Percentiles rank a stretch among this genome's conserved stretches.
phyloP scores from a whole-genome alignment of 64 coral and sea anemone genomes.

The Catalaphyllia jardinei region DNA sequence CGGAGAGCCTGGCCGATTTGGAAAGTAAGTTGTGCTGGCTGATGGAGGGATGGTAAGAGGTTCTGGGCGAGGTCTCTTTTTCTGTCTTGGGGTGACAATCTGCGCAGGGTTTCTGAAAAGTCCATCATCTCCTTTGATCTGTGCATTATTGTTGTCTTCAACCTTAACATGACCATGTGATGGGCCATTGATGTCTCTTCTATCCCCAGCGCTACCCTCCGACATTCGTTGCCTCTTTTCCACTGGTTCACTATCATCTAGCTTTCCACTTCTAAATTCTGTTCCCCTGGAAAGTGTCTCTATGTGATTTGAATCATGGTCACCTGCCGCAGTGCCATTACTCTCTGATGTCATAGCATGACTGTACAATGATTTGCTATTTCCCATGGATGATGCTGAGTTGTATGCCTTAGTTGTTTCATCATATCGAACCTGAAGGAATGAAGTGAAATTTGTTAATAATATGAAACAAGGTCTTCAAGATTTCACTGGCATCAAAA shows the following conservation, averaged over 20 bases:
- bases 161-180: conserved; percentile 61
- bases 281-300: conserved; percentile 1
- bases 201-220: not conserved
- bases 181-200: not conserved
- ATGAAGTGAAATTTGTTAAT: not conserved
- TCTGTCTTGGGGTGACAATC: conserved; percentile 81
- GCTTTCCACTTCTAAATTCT: conserved; percentile 8
- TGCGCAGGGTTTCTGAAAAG: conserved; percentile 90
- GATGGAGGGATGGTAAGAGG: conserved; percentile 88
- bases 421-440: conserved; percentile 79
- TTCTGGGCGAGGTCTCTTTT: conserved; percentile 83
- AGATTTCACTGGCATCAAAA: too few species aligned
- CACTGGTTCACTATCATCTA: conserved; percentile 1
- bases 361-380: conserved; percentile 69
- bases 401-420: conserved; percentile 56
- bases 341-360: conserved; percentile 45
- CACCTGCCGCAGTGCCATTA: conserved; percentile 9
- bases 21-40: conserved; percentile 68
- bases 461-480: not conserved
- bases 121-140: conserved; percentile 44
- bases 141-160: conserved; percentile 62
- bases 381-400: conserved; percentile 70
- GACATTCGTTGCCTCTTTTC: conserved; percentile 30
- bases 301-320: not conserved
- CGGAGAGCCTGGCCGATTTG: conserved; percentile 75